These are phyloP conservation scores for Chiloscyllium plagiosum DNA, from an alignment of 2,113 vertebrate species.

Conservation along the genomic window DNA sequence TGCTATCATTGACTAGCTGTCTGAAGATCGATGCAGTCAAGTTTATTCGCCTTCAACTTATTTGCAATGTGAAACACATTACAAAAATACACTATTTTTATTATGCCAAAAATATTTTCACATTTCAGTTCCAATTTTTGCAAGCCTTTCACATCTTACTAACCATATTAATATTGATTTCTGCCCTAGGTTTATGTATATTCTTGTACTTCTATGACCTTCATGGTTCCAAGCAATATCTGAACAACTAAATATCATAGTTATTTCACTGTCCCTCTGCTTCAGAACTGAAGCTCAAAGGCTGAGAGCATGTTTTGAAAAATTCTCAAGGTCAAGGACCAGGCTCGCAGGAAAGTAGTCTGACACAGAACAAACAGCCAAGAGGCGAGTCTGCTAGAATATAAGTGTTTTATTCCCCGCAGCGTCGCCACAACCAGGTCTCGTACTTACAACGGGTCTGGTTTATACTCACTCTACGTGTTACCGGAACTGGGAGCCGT, in stretches of 20 bases:
- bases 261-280: neutral
- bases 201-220: neutral
- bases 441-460: no score
- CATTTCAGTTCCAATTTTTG: neutral
- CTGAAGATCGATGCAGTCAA: neutral
- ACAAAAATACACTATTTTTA: neutral
- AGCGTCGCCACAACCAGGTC: no score
- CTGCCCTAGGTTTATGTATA: neutral
- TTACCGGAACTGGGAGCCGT: no score
- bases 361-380: no score
- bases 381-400: no score
- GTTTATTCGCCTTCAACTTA: neutral
- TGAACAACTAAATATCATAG: neutral
- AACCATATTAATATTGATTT: neutral
- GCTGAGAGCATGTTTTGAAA: no score
- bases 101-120: neutral
- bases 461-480: no score
- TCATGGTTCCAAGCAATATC: neutral
- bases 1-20: neutral
- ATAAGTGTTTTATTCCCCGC: no score
- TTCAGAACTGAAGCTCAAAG: neutral
- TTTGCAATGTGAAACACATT: neutral
- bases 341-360: no score
- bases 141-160: neutral
- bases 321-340: no score